Evolutionary conservation across 1,140 invertebrate species (phyloP).

Genomic region (Calephelis nemesis): DNA sequence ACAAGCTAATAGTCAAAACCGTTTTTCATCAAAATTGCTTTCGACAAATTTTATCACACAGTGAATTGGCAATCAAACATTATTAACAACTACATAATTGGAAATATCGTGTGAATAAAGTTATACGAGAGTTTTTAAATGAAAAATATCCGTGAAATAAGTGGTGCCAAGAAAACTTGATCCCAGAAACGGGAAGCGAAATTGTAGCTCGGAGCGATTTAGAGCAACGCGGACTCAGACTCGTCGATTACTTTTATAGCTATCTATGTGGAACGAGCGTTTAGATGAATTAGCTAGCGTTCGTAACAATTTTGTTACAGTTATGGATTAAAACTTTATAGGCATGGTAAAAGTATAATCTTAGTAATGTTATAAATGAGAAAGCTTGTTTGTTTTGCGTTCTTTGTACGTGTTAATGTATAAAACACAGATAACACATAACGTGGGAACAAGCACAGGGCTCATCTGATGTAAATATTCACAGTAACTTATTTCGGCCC

Average conservation of each 20-base stretch:
- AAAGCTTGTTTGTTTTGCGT: no score
- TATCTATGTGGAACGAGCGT: slow-evolving; percentile 11
- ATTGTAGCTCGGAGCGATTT: slow-evolving; percentile 30
- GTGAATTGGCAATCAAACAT: slow-evolving; percentile 13
- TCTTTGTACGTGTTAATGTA: no score
- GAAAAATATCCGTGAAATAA: slow-evolving; percentile 15
- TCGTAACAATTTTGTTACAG: background rate
- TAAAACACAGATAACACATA: no score
- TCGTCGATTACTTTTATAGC: slow-evolving; percentile 29
- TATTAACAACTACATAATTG: background rate
- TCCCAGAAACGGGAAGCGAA: slow-evolving; percentile 18
- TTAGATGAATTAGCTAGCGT: background rate
- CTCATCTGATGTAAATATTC: no score
- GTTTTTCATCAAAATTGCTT: slow-evolving; percentile 3
- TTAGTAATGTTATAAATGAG: no score
- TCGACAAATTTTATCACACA: background rate
- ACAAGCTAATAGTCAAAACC: background rate
- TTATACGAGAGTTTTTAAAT: background rate
- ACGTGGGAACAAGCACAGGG: no score
- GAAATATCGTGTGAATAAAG: background rate
- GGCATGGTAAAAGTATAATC: no score
- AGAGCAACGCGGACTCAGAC: slow-evolving; percentile 21
- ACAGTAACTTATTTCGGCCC: no score
- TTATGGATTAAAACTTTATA: no score
- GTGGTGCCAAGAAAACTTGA: slow-evolving; percentile 6